Evolutionary conservation across 2,888 invertebrate genomes (phyloP), one percentile per base, ranked within the genome.

Genomic region (Himalopsyche tibetana): DNA sequence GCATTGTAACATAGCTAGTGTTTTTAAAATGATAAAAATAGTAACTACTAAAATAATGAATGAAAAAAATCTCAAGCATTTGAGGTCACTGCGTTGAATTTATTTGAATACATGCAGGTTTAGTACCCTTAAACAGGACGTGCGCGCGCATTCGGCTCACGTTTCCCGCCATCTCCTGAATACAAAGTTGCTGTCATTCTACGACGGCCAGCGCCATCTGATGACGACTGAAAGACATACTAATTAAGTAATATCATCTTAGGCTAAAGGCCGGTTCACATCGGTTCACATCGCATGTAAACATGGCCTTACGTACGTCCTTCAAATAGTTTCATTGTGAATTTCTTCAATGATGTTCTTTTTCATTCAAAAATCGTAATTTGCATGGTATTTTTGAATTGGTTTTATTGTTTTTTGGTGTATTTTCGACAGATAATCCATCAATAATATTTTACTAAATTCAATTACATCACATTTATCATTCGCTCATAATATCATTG

Each of bases 221-320:
- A 74, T 74, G 74, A 12, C 38, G 74, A 74, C 38, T 74, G 74
- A 74, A 12, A 74, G 38, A 74, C 74, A 74, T 74, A 74, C 74
- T 38, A 74, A 74, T 74, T 74, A 74, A 12, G 38, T 69, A 36
- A 74, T 38, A 8, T 38, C 74, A 38, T 38, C 74, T 38, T 11
- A 56, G 56, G 15, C 5, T 28, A 28, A 28, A 28, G 28, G 28
- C 2, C 28, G 28, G 28, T 28, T 28, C 28, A 28, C 28, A 28
- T 28, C 28, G 28, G n/a, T n/a, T n/a, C n/a, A n/a, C n/a, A n/a
- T n/a, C n/a, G n/a, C n/a, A n/a, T n/a, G n/a, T n/a, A n/a, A n/a
- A n/a, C 12, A 15, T 51, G 3, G 51, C 12, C 12, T 1, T 51
- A 51, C 12, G 51, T 15, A 51, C 2, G 1, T 51, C 51, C 51